These are phyloP conservation scores for Lepilemur ruficaudatus DNA, from an alignment of 2,797 vertebrate species.

Conservation along the genomic window DNA sequence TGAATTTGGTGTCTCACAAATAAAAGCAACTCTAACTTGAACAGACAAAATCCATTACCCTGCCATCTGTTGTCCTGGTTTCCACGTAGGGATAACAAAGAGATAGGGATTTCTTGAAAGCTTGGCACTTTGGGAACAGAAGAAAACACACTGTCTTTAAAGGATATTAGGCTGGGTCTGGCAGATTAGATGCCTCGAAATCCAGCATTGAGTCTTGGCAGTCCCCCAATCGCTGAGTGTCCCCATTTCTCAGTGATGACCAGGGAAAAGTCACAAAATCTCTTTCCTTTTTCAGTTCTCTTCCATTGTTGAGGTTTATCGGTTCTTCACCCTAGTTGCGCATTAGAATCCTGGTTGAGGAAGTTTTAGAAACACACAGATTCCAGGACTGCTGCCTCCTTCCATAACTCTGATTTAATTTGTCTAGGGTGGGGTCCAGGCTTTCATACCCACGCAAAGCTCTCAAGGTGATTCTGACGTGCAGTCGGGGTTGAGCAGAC, in stretches of 20 bases:
- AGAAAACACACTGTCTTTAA: not conserved
- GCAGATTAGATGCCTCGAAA: not conserved
- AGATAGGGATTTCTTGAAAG: constrained; percentile 51
- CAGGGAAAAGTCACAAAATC: not conserved
- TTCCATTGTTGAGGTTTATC: not conserved
- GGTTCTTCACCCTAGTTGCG: not conserved
- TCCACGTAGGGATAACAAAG: constrained; percentile 24
- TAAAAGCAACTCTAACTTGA: constrained; percentile 45
- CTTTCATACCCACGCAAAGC: not conserved
- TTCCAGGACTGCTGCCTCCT: not conserved
- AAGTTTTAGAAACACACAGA: not conserved
- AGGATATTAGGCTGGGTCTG: not conserved
- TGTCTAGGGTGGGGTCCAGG: not conserved
- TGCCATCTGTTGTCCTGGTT: constrained; percentile 60
- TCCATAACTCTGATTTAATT: not conserved
- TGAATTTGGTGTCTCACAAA: constrained; percentile 55
- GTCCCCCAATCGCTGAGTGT: not conserved
- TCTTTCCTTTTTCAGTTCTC: not conserved
- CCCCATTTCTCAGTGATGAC: not conserved
- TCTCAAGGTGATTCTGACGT: not conserved
- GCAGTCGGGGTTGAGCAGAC: not conserved
- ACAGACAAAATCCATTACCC: constrained; percentile 42
- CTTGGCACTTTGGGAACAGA: not conserved
- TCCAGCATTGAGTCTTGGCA: not conserved
- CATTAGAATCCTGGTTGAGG: not conserved